Evolutionary conservation across 1,140 invertebrate species (phyloP), one percentile per base, ranked within the genome.

Genomic region (Drosophila nikananu): DNA sequence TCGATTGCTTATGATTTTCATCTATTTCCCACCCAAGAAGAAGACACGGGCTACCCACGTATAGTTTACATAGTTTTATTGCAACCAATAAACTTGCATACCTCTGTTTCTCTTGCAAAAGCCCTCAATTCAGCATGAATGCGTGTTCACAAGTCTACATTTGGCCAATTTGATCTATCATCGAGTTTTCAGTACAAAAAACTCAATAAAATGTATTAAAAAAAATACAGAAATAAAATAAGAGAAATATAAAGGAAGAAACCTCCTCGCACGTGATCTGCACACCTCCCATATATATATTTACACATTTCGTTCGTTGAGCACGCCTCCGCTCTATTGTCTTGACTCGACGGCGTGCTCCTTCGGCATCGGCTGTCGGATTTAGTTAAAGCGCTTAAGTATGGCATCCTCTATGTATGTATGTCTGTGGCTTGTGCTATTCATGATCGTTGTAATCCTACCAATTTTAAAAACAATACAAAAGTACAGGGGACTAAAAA

Each of bases 11-110:
- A 1, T 12, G 17, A 1, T 48, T 37, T 37, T 0, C 30, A 32
- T 2, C 9, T 13, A 1, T n/a, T 32, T 49, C 17, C 2, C 23
- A 17, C 10, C 44, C 44, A 21, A 41, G 60, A 9, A 9, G 1
- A 55, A 25, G 25, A 41, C 19, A 6, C 10, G 37, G 39, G 30
- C 39, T n/a, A 39, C 9, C 10, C 9, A 44, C 62, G 48, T 52
- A 35, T 66, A 83, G 59, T 77, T 86, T 87, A 86, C 64, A 84
- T 63, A 55, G 57, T 64, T 84, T 84, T 86, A 86, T 86, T 89
- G 84, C 72, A 89, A 87, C 83, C 80, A 87, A 86, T 86, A 67
- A 82, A 87, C 54, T 65, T 87, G 60, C 42, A 60, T 58, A 73
- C 66, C 76, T 80, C 80, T 73, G 17, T 7, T 27, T 49, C 15